Evolutionary conservation across 2,888 invertebrate species (phyloP).

Genomic region (Meta bourneti): DNA sequence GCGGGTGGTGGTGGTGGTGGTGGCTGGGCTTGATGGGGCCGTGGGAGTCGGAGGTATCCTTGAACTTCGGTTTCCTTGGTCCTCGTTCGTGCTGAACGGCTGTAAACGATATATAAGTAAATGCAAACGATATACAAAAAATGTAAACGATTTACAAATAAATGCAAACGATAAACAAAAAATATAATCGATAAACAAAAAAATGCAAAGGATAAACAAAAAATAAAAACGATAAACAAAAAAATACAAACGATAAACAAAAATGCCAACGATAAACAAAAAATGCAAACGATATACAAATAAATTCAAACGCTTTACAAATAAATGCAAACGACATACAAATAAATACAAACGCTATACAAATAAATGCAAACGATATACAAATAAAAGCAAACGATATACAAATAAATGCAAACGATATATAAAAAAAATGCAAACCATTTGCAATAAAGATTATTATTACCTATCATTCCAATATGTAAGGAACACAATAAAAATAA

Average conservation of each 20-base stretch:
- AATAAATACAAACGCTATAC: neutral
- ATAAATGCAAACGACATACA: neutral
- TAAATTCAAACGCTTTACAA: neutral
- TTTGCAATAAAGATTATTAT: too few species aligned
- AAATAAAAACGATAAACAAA: neutral
- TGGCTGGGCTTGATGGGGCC: constrained; percentile 50
- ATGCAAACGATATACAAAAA: neutral
- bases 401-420: too few species aligned
- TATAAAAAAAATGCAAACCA: too few species aligned
- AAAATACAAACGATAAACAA: neutral
- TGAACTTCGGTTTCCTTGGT: constrained; percentile 94
- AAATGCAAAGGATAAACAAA: neutral
- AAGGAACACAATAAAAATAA: too few species aligned
- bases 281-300: neutral
- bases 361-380: too few species aligned
- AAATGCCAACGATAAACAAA: neutral
- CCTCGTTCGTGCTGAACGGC: constrained; percentile 98
- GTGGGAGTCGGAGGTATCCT: constrained; percentile 78
- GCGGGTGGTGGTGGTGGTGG: constrained; percentile 79
- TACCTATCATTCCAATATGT: too few species aligned
- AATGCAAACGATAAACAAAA: neutral
- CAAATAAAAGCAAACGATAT: too few species aligned
- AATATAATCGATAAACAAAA: neutral
- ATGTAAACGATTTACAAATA: neutral
- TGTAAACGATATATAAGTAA: constrained; percentile 81